These are phyloP conservation scores for Lapara coniferarum DNA, from an alignment of 2,888 invertebrate species.

Conservation along the genomic window DNA sequence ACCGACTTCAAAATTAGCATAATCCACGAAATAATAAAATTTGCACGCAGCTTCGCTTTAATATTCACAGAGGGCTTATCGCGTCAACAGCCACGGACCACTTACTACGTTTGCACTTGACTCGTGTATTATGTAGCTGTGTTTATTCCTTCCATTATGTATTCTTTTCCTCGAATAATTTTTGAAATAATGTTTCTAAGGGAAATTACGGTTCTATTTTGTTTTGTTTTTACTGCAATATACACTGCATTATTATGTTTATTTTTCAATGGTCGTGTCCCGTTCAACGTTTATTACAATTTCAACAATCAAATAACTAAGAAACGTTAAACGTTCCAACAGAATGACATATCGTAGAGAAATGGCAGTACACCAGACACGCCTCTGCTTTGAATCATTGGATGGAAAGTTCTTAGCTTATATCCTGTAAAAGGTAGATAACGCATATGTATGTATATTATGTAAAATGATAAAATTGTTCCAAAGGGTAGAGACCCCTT, in stretches of 20 bases:
- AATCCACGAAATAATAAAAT: conserved; percentile 48
- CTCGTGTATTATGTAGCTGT: conserved; percentile 25
- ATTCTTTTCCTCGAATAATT: not conserved
- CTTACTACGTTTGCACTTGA: conserved; percentile 9
- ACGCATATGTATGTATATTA: too few relatives aligned
- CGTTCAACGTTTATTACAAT: too few relatives aligned
- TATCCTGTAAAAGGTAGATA: too few relatives aligned
- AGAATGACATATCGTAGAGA: too few relatives aligned
- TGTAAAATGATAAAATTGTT: too few relatives aligned
- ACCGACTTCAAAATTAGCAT: conserved; percentile 40
- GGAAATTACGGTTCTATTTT: not conserved
- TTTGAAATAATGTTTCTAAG: not conserved
- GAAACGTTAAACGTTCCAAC: too few relatives aligned
- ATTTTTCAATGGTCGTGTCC: too few relatives aligned
- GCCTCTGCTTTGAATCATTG: too few relatives aligned
- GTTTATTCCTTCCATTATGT: not conserved
- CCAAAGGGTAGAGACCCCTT: too few relatives aligned
- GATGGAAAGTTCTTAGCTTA: too few relatives aligned
- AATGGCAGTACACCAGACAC: too few relatives aligned
- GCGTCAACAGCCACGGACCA: conserved; percentile 38
- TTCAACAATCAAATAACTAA: too few relatives aligned
- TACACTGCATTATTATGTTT: not conserved
- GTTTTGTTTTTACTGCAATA: not conserved
- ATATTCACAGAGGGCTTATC: conserved; percentile 43
- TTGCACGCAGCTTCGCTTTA: conserved; percentile 44